Evolutionary conservation across 2,797 vertebrate genomes (phyloP).

Genomic region (Gadopsis bispinosus): DNA sequence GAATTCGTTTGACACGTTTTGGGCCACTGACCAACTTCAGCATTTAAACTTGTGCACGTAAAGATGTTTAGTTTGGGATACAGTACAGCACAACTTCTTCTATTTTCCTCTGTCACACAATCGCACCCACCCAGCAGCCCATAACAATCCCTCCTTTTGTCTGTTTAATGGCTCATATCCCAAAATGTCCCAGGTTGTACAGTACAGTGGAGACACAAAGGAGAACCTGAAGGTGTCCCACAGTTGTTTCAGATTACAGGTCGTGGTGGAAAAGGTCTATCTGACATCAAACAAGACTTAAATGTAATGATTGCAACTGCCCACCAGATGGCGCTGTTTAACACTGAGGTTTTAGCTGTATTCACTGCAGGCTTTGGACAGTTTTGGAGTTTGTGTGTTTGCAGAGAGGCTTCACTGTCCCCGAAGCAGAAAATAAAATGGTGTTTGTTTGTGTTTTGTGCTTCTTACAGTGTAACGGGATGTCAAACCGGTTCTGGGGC

Average conservation of each 20-base stretch:
- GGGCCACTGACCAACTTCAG: no score
- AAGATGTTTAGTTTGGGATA: no score
- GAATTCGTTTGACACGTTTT: no score
- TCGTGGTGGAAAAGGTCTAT: not conserved
- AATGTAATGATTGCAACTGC: not conserved
- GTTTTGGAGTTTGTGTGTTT: not conserved
- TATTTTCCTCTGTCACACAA: no score
- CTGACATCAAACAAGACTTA: not conserved
- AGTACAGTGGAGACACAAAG: not conserved
- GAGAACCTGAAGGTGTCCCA: not conserved
- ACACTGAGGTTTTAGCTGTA: not conserved
- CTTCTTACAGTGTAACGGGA: slow-evolving; percentile 92
- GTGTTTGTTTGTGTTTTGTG: not conserved
- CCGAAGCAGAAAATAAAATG: not conserved
- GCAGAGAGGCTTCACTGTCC: not conserved
- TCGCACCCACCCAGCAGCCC: no score
- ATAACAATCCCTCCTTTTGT: no score
- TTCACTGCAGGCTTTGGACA: no score
- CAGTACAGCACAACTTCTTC: no score
- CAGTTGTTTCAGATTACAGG: not conserved
- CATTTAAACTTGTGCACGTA: no score
- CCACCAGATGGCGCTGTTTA: slow-evolving; percentile 25
- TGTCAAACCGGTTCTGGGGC: slow-evolving; percentile 99
- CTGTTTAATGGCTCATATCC: no score
- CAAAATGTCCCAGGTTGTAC: no score